These are phyloP conservation scores for Psilanteris sp. DNA, from an alignment of 1,140 invertebrate genomes.

Conservation along the genomic window DNA sequence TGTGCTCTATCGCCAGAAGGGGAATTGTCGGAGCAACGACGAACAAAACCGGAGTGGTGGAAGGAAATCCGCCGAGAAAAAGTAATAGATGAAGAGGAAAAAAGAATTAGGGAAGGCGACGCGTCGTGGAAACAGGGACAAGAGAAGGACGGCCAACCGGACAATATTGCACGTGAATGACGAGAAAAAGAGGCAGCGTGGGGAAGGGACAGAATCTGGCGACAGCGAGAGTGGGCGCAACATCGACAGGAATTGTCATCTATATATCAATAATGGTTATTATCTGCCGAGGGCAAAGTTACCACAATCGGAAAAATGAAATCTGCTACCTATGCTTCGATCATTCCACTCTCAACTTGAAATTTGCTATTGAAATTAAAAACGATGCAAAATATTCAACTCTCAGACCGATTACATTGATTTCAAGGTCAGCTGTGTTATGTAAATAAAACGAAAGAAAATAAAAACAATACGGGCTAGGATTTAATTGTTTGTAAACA, in stretches of 20 bases:
- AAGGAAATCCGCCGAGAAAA: conserved; percentile 27
- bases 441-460: no score
- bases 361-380: neutral
- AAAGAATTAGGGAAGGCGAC: neutral
- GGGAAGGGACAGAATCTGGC: conserved; percentile 42
- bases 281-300: conserved; percentile 30
- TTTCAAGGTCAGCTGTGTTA: no score
- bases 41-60: conserved; percentile 28
- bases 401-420: no score
- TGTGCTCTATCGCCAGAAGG: conserved; percentile 29
- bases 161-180: conserved; percentile 15
- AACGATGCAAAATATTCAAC: no score
- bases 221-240: conserved; percentile 4
- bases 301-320: conserved; percentile 27
- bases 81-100: conserved; percentile 33
- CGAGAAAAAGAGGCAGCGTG: conserved; percentile 20
- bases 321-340: neutral
- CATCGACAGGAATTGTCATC: conserved; percentile 32
- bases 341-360: conserved; percentile 4
- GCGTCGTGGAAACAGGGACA: neutral
- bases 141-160: conserved; percentile 15
- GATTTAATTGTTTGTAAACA: no score
- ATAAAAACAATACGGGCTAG: no score
- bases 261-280: conserved; percentile 47
- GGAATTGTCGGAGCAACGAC: conserved; percentile 19